phyloP scores from a whole-genome alignment of 2,113 vertebrate species.

The Gallinago paraguaiae region DNA sequence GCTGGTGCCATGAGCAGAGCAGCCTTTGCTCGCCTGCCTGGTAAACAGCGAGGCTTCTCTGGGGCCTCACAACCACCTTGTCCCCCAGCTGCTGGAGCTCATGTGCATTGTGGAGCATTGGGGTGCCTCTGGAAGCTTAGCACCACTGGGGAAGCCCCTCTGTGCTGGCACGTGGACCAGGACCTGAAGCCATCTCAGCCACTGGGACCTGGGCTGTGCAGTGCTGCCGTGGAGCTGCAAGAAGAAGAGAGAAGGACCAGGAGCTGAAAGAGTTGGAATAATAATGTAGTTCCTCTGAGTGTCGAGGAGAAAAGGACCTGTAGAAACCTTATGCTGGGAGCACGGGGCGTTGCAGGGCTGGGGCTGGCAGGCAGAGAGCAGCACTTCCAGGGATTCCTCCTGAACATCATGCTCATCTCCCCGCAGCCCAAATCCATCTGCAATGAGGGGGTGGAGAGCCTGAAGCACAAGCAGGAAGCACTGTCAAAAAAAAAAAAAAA shows the following conservation, averaged over 20 bases:
- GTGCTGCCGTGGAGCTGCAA: neutral
- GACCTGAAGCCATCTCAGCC: neutral
- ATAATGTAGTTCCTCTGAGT: neutral
- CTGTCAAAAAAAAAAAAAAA: slow-evolving; percentile 38
- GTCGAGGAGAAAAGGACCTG: neutral
- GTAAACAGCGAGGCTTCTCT: neutral
- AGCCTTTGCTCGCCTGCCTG: neutral
- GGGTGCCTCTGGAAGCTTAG: neutral
- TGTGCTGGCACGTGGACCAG: neutral
- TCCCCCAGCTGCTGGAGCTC: neutral
- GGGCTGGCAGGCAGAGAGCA: neutral
- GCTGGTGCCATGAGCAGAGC: neutral
- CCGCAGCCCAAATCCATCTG: neutral
- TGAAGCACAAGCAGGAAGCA: slow-evolving; percentile 27
- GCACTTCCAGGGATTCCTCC: neutral
- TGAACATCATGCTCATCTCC: neutral
- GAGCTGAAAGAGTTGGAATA: neutral
- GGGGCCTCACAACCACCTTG: neutral
- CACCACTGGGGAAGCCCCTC: neutral
- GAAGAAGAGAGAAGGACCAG: neutral
- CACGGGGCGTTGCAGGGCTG: rapidly evolving
- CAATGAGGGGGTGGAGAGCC: slow-evolving; percentile 45
- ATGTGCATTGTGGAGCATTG: neutral
- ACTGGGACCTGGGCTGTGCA: neutral
- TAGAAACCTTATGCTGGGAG: neutral